phyloP scores from a whole-genome alignment of 1,140 invertebrate species.

The Zophobas atratus region DNA sequence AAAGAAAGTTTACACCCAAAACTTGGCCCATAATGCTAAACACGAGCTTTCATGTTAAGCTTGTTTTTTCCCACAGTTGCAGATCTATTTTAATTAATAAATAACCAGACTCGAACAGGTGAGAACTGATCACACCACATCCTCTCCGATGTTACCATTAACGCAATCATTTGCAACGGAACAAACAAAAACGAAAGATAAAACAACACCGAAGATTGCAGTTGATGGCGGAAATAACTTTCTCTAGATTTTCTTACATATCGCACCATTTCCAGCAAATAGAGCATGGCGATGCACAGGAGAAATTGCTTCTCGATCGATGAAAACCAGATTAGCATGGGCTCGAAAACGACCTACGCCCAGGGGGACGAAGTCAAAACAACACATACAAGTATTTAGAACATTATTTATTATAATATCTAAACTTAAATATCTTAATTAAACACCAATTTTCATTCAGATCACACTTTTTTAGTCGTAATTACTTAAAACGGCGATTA shows the following conservation, averaged over 20 bases:
- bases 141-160: neutral
- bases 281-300: constrained; percentile 24
- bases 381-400: too few relatives aligned
- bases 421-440: too few relatives aligned
- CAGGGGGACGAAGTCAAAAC: too few relatives aligned
- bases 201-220: constrained; percentile 16
- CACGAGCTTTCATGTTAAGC: too few relatives aligned
- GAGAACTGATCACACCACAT: neutral
- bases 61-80: too few relatives aligned
- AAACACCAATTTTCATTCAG: too few relatives aligned
- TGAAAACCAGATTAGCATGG: neutral
- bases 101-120: neutral
- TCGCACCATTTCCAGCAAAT: constrained; percentile 15
- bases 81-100: neutral
- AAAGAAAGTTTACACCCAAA: too few relatives aligned
- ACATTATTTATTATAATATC: too few relatives aligned
- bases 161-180: constrained; percentile 8
- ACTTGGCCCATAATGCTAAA: too few relatives aligned
- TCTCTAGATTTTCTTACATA: constrained; percentile 31
- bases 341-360: neutral
- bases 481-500: too few relatives aligned
- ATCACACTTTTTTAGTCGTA: too few relatives aligned
- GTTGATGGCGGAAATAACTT: constrained; percentile 33
- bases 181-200: constrained; percentile 9
- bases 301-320: constrained; percentile 3